A percentile compares a stretch with the other conserved stretches of the same genome.
Evolutionary conservation across 2,113 vertebrate species (phyloP).

Genomic region (Rhegmatorhina hoffmannsi): DNA sequence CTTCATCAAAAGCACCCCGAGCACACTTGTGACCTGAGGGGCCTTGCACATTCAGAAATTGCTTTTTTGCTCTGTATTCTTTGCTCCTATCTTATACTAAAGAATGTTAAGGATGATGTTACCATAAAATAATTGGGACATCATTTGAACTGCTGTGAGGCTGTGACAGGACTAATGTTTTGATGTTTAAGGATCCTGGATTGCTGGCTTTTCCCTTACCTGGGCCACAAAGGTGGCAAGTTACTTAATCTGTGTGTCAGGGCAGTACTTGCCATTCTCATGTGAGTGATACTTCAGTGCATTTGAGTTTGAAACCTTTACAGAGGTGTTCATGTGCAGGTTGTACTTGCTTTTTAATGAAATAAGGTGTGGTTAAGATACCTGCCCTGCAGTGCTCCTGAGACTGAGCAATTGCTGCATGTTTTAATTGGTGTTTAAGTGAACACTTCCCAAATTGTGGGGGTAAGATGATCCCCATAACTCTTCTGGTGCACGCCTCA

Average conservation of each 20-base stretch:
- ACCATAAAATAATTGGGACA: neutral
- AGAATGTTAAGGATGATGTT: neutral
- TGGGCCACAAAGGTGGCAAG: neutral
- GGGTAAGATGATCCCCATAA: neutral
- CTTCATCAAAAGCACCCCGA: neutral
- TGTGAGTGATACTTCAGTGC: neutral
- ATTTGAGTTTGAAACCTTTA: neutral
- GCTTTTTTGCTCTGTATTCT: neutral
- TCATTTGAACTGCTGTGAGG: neutral
- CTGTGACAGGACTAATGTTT: neutral
- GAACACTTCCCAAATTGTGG: neutral
- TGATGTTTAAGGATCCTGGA: neutral
- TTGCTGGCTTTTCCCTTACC: neutral
- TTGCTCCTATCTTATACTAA: neutral
- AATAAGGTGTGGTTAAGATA: neutral
- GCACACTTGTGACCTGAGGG: neutral
- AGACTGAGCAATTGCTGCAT: neutral
- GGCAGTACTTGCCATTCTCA: neutral
- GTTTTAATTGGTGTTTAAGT: neutral
- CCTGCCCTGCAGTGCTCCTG: neutral
- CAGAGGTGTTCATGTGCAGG: neutral
- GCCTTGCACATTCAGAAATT: neutral
- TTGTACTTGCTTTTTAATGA: neutral
- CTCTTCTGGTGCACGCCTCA: neutral
- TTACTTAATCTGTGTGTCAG: neutral